Percentiles rank a stretch among this genome's conserved stretches.
Conservation (phyloP, 2,888 invertebrate species). For the Schizaphis graminum region DNA sequence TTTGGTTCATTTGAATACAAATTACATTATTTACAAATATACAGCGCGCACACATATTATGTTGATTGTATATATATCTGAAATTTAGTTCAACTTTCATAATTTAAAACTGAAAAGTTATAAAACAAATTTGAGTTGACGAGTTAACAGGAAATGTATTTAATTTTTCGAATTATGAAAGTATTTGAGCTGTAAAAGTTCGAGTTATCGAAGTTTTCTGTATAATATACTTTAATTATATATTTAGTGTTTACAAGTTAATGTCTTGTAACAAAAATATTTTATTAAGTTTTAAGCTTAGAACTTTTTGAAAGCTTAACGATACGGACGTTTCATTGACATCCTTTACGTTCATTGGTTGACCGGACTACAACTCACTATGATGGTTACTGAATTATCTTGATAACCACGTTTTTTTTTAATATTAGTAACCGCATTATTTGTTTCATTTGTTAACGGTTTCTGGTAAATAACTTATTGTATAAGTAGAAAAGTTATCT, state of each 20-base stretch:
- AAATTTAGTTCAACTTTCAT: not conserved
- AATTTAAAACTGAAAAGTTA: not conserved
- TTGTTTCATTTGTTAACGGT: not conserved
- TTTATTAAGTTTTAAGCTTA: conserved; percentile 17
- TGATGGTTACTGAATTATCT: not conserved
- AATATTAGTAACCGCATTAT: not conserved
- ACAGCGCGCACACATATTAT: too few relatives aligned
- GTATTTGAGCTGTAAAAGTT: not conserved
- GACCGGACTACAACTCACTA: not conserved
- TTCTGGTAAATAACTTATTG: not conserved
- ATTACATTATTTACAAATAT: not conserved
- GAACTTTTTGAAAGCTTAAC: not conserved
- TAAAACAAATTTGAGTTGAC: not conserved
- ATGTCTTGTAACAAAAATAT: not conserved
- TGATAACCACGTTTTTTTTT: not conserved
- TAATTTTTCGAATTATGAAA: not conserved
- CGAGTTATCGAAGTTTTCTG: not conserved
- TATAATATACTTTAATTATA: conserved; percentile 7
- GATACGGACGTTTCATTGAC: not conserved
- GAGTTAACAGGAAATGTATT: conserved; percentile 3
- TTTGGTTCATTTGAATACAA: not conserved
- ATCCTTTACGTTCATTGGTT: not conserved
- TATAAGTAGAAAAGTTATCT: not conserved
- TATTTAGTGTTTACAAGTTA: conserved; percentile 12
- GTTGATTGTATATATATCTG: not conserved